Percentiles rank a stretch among this genome's conserved stretches.
phyloP scores from a whole-genome alignment of 1,140 invertebrate species.

The Ceratitis capitata region DNA sequence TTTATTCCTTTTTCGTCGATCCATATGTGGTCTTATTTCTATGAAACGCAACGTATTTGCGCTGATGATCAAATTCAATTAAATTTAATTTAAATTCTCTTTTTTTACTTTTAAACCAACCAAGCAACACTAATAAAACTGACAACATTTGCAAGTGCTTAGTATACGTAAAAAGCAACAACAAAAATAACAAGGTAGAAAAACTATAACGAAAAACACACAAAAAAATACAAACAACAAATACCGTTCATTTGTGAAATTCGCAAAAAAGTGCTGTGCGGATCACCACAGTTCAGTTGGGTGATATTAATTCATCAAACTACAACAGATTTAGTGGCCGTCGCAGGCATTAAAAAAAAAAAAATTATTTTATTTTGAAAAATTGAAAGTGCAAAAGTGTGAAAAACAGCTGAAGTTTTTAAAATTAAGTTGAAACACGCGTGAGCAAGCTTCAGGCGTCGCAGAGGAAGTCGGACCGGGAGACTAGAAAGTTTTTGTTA shows the following conservation, averaged over 20 bases:
- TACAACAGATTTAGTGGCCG: neutral
- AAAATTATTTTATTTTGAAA: too few species aligned
- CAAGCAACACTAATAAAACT: conserved; percentile 30
- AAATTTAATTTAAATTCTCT: conserved; percentile 44
- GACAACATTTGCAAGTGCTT: conserved; percentile 8
- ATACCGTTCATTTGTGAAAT: conserved; percentile 2
- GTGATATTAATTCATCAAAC: neutral
- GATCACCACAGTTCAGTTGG: neutral
- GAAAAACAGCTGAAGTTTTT: neutral
- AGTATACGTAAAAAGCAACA: neutral
- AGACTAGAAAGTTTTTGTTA: too few species aligned
- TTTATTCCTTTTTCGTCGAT: neutral
- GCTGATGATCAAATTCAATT: conserved; percentile 45
- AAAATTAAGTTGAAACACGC: neutral
- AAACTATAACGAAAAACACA: conserved; percentile 29
- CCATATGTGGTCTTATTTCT: neutral
- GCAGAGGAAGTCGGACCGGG: too few species aligned
- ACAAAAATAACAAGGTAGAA: neutral
- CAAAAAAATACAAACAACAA: neutral
- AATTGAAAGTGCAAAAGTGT: neutral
- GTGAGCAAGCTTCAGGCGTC: too few species aligned
- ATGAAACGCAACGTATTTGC: neutral
- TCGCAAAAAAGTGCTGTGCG: neutral
- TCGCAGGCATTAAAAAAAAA: neutral
- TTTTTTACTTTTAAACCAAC: conserved; percentile 33